Percentiles rank a stretch among this genome's conserved stretches.
These are phyloP conservation scores for Zaprionus vittiger DNA, from an alignment of 1,140 invertebrate genomes.

Conservation along the genomic window DNA sequence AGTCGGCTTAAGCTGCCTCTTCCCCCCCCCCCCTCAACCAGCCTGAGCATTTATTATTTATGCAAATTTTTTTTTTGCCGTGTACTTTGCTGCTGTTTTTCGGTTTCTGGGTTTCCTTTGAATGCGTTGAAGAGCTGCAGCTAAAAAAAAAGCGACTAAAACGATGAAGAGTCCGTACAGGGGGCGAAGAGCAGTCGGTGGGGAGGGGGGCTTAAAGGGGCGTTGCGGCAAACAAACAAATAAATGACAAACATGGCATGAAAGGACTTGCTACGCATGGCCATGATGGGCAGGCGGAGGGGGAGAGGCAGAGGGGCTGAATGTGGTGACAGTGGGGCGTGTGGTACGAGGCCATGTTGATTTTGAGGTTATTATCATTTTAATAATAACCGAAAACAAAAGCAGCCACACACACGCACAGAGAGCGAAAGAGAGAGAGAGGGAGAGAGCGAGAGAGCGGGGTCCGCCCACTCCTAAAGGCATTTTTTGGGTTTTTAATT, in stretches of 20 bases:
- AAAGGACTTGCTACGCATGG: conserved; percentile 74
- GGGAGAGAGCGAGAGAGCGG: not conserved
- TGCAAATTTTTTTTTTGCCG: conserved; percentile 56
- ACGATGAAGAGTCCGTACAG: not conserved
- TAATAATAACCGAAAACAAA: conserved; percentile 75
- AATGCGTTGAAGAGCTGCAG: conserved; percentile 49
- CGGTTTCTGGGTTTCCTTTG: conserved; percentile 47
- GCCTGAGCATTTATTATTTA: conserved; percentile 68
- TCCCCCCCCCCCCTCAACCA: not conserved
- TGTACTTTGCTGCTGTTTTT: conserved; percentile 30
- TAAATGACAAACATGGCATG: conserved; percentile 76
- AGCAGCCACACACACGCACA: conserved; percentile 33
- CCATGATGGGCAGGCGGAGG: conserved; percentile 12
- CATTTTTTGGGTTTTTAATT: conserved; percentile 65
- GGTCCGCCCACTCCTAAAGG: conserved; percentile 21
- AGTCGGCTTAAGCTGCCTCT: not conserved
- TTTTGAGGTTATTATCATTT: conserved; percentile 79
- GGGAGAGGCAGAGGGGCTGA: not conserved
- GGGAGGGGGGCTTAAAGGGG: not conserved
- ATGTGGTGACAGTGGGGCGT: not conserved
- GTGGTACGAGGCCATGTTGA: conserved; percentile 56
- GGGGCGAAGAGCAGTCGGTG: not conserved
- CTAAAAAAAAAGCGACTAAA: conserved; percentile 13
- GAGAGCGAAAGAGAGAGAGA: not conserved
- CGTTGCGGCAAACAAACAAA: conserved; percentile 61